Conservation (phyloP, 1,140 invertebrate species). For the Tetramorium alpestre region DNA sequence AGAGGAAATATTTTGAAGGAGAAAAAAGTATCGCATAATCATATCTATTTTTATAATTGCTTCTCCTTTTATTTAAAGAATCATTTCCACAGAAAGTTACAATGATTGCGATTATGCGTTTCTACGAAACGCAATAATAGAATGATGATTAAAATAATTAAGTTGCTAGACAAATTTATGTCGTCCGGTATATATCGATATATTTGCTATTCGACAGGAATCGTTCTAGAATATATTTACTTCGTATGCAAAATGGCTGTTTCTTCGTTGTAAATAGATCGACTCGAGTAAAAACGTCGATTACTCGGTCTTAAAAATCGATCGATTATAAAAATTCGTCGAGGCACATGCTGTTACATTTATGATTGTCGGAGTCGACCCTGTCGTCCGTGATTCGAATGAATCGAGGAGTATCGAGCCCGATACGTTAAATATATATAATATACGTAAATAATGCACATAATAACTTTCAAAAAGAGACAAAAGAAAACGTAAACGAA, state of each 20-base stretch:
- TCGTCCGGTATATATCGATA: constrained; percentile 31
- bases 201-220: constrained; percentile 39
- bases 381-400: constrained; percentile 35
- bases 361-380: constrained; percentile 35
- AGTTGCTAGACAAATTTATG: constrained; percentile 57
- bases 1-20: neutral
- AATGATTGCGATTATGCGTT: constrained; percentile 56
- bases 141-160: constrained; percentile 70
- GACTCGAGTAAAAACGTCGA: constrained; percentile 11
- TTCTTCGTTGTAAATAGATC: constrained; percentile 15
- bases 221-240: constrained; percentile 13
- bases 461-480: constrained; percentile 20
- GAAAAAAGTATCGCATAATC: neutral
- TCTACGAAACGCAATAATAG: constrained; percentile 56
- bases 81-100: constrained; percentile 69
- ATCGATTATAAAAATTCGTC: constrained; percentile 44
- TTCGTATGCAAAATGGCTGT: constrained; percentile 51
- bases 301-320: constrained; percentile 38
- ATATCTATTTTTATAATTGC: neutral
- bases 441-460: constrained; percentile 22
- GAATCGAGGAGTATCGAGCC: neutral
- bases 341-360: constrained; percentile 41
- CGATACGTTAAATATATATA: constrained; percentile 14
- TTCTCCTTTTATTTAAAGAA: constrained; percentile 71
- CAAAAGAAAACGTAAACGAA: constrained; percentile 9